Percentiles rank a stretch among this genome's conserved stretches.
These are phyloP conservation scores for Porites cylindrica DNA, from an alignment of 92 coral and sea anemone species.

Conservation along the genomic window DNA sequence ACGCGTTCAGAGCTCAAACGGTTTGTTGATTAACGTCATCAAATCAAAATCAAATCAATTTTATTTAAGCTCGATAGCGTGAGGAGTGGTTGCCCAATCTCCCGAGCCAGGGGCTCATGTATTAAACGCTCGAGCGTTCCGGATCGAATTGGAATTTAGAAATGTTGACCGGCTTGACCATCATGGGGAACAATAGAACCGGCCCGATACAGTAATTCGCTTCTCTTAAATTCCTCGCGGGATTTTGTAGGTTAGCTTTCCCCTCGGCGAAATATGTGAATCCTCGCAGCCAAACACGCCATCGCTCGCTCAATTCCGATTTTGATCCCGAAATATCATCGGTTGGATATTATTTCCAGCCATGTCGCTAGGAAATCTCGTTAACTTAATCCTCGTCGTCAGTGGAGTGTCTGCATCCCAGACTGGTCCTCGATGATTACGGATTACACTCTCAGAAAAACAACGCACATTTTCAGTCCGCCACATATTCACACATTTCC, in stretches of 20 bases:
- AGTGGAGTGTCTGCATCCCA: neutral
- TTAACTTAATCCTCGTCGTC: neutral
- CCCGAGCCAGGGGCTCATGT: too few species aligned
- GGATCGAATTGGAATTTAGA: too few species aligned
- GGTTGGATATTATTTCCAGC: slow-evolving; percentile 4
- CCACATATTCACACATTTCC: too few species aligned
- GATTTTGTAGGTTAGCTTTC: slow-evolving; percentile 30
- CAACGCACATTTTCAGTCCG: too few species aligned
- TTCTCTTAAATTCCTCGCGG: slow-evolving; percentile 13
- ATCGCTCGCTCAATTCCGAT: slow-evolving; percentile 34
- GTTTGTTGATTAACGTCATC: slow-evolving; percentile 6
- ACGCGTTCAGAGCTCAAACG: slow-evolving; percentile 10
- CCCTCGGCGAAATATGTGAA: slow-evolving; percentile 32
- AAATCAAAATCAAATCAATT: too few species aligned
- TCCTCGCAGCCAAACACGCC: slow-evolving; percentile 36
- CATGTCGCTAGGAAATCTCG: neutral
- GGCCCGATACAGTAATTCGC: slow-evolving; percentile 18
- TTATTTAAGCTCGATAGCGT: too few species aligned
- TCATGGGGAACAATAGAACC: slow-evolving; percentile 2
- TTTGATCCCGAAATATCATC: slow-evolving; percentile 17
- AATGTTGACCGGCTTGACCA: neutral
- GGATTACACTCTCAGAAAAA: too few species aligned
- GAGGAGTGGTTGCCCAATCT: too few species aligned
- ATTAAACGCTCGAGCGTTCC: too few species aligned
- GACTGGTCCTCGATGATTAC: too few species aligned